Evolutionary conservation across 2,888 invertebrate species (phyloP).

Genomic region (Pachymerium ferrugineum): DNA sequence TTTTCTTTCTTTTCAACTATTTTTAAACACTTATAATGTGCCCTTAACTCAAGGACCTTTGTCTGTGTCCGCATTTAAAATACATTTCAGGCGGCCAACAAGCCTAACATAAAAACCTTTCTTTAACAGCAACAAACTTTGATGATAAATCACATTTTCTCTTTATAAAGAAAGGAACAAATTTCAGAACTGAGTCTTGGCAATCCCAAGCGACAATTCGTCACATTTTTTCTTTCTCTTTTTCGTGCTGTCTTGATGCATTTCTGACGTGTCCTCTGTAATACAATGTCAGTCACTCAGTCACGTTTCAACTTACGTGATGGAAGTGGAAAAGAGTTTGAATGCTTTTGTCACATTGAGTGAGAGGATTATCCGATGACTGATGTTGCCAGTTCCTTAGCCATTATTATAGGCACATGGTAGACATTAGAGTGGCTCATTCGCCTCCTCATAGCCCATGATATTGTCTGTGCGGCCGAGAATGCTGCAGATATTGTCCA

Average conservation of each 20-base stretch:
- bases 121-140: neutral
- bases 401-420: neutral
- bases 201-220: too few species aligned
- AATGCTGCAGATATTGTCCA: slow-evolving; percentile 8
- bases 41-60: too few species aligned
- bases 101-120: neutral
- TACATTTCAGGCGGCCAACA: too few species aligned
- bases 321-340: neutral
- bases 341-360: neutral
- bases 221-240: neutral
- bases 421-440: neutral
- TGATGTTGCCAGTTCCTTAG: slow-evolving; percentile 1
- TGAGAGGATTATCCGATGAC: slow-evolving; percentile 13
- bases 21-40: too few species aligned
- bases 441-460: slow-evolving; percentile 4
- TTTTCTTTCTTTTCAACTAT: neutral
- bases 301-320: neutral
- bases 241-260: neutral
- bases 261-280: neutral
- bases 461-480: slow-evolving; percentile 4
- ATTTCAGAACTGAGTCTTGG: too few species aligned
- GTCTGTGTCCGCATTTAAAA: too few species aligned
- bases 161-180: too few species aligned
- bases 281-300: neutral
- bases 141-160: too few species aligned